Evolutionary conservation across 1,140 invertebrate species (phyloP).

Genomic region (Philopotamus ludificatus): DNA sequence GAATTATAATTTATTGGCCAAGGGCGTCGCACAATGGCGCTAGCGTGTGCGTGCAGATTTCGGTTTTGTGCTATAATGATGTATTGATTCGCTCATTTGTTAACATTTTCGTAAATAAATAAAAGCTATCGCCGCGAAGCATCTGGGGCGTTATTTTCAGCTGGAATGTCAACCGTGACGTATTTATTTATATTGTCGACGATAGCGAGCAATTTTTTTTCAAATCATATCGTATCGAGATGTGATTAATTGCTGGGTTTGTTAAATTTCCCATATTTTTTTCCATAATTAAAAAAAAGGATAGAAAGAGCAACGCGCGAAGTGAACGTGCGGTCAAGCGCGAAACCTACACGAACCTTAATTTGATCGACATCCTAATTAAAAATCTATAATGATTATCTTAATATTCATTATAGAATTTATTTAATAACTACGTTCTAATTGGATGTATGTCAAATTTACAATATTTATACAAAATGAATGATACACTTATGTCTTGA

Average conservation of each 20-base stretch:
- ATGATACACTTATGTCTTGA: too few relatives aligned
- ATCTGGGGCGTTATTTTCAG: constrained; percentile 13
- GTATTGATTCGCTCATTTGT: constrained; percentile 22
- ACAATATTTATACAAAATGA: too few relatives aligned
- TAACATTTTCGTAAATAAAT: constrained; percentile 22
- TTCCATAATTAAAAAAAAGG: neutral
- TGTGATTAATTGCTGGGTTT: too few relatives aligned
- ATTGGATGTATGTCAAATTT: too few relatives aligned
- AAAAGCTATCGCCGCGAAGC: constrained; percentile 11
- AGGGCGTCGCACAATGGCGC: neutral
- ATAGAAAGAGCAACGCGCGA: neutral
- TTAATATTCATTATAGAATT: too few relatives aligned
- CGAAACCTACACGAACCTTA: neutral
- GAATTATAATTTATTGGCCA: constrained; percentile 6
- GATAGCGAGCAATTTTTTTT: too few relatives aligned
- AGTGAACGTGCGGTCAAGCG: too few relatives aligned
- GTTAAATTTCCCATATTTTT: too few relatives aligned
- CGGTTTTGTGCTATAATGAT: constrained; percentile 21
- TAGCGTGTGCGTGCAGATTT: constrained; percentile 6
- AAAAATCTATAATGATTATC: neutral
- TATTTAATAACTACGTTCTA: too few relatives aligned
- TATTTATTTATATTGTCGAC: constrained; percentile 20
- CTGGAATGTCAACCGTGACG: constrained; percentile 15
- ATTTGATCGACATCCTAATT: neutral
- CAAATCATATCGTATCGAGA: too few relatives aligned